Conservation (phyloP, 2,797 vertebrate genomes). For the Acanthis flammea region DNA sequence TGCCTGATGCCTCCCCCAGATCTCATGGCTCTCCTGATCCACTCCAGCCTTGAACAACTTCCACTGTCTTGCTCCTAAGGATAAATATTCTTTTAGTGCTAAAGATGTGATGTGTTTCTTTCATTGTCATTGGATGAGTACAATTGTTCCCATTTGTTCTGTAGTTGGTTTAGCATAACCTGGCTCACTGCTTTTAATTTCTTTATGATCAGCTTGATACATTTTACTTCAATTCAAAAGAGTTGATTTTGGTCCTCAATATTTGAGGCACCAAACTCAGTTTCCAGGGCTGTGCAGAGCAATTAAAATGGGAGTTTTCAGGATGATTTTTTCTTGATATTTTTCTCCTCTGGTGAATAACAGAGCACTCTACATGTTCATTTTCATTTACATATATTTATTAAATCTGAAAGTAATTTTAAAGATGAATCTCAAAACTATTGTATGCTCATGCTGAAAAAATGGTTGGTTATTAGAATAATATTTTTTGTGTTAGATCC, state of each 20-base stretch:
- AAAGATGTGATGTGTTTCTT: background rate
- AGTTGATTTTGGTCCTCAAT: background rate
- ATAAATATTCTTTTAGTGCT: background rate
- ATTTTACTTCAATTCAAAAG: conserved; percentile 3
- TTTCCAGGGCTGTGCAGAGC: background rate
- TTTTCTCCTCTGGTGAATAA: conserved; percentile 18
- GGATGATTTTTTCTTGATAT: conserved; percentile 8
- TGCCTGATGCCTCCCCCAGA: background rate
- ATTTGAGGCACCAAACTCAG: background rate
- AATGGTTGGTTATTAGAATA: background rate
- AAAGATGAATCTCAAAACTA: background rate
- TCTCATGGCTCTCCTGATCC: background rate
- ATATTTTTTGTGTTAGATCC: background rate
- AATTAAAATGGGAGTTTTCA: conserved; percentile 32
- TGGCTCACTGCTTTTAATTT: background rate
- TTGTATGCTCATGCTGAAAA: background rate
- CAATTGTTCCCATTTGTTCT: background rate
- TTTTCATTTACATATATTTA: conserved; percentile 42
- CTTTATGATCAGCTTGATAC: background rate
- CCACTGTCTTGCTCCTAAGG: background rate
- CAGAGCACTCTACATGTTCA: background rate
- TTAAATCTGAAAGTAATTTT: conserved; percentile 29
- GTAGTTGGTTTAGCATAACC: background rate
- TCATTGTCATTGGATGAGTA: background rate
- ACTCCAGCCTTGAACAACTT: background rate